phyloP scores from a whole-genome alignment of 2,113 vertebrate species.

The Lampris megalopsis region DNA sequence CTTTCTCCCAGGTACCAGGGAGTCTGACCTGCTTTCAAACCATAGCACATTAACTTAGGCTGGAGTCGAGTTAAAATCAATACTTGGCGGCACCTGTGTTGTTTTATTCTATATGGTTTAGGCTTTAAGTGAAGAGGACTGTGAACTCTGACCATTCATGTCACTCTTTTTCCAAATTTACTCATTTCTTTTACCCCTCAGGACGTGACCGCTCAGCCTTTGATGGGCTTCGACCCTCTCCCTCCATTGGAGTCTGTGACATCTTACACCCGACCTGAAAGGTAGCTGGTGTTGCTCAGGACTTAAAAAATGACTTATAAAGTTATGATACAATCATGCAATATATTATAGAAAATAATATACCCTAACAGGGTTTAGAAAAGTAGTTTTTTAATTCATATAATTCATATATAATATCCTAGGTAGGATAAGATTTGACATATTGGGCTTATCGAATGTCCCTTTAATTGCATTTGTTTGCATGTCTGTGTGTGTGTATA shows the following conservation, averaged over 20 bases:
- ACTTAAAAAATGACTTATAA: not conserved
- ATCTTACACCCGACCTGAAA: slow-evolving; percentile 92
- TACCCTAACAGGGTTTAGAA: not conserved
- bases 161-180: not conserved
- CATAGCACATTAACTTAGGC: too few species aligned
- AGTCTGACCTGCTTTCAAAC: too few species aligned
- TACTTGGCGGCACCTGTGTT: too few species aligned
- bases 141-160: too few species aligned
- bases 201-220: slow-evolving; percentile 94
- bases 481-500: not conserved
- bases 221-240: slow-evolving; percentile 95
- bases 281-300: slow-evolving; percentile 77
- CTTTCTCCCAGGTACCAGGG: too few species aligned
- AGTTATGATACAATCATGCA: not conserved
- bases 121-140: too few species aligned
- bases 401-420: too few species aligned
- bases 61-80: too few species aligned
- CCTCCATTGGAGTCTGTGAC: slow-evolving; percentile 91
- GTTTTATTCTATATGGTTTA: too few species aligned
- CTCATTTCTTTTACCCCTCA: slow-evolving; percentile 60
- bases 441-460: not conserved
- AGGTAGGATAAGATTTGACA: too few species aligned
- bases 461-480: not conserved
- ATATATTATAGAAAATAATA: not conserved
- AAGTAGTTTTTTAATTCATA: not conserved